Evolutionary conservation across 2,113 vertebrate species (phyloP).

Genomic region (Myodes glareolus): DNA sequence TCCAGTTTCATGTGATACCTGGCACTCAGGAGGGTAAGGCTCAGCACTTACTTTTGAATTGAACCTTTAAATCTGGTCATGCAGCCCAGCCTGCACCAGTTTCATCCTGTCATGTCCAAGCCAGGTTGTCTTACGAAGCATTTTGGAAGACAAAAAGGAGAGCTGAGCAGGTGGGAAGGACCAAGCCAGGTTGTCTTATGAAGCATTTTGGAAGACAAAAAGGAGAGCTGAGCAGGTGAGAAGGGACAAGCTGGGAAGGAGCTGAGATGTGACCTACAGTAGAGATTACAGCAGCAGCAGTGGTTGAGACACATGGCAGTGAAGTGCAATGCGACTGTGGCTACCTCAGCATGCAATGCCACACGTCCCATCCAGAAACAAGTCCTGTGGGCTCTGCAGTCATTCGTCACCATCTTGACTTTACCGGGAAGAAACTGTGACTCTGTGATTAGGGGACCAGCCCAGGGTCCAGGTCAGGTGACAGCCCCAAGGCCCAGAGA

Average conservation of each 20-base stretch:
- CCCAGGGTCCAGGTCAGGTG: neutral
- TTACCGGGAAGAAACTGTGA: neutral
- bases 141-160: neutral
- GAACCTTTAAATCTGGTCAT: neutral
- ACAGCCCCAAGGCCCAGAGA: neutral
- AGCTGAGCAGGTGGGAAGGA: fast-evolving
- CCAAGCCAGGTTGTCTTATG: neutral
- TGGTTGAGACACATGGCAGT: neutral
- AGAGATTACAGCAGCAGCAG: neutral
- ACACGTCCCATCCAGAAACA: too few relatives aligned
- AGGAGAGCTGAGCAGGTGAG: neutral
- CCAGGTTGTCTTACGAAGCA: neutral
- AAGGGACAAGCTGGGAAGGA: neutral
- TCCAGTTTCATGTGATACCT: neutral
- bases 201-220: neutral
- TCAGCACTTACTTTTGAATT: neutral
- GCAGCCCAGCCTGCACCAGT: neutral
- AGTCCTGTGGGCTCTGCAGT: neutral
- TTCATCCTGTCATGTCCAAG: neutral
- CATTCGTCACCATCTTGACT: neutral
- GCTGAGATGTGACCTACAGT: neutral
- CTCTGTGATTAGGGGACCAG: neutral
- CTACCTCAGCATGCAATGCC: neutral
- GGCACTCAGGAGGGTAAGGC: neutral
- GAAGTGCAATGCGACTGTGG: neutral